Conservation (phyloP, 2,888 invertebrate species). For the Saturnia japonica region DNA sequence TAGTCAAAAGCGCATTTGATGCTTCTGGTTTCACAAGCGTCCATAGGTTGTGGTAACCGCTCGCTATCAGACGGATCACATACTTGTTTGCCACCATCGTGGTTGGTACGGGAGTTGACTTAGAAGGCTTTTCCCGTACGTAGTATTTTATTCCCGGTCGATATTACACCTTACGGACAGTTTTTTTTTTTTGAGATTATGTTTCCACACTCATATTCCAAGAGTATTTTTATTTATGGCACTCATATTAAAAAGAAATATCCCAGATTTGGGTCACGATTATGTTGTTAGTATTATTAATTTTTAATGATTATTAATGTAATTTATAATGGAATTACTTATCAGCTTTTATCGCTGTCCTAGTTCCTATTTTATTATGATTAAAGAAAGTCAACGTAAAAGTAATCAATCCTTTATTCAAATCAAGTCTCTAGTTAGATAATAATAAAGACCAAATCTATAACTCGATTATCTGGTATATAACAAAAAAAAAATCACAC, state of each 20-base stretch:
- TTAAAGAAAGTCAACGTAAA: not conserved
- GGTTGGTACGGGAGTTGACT: no score
- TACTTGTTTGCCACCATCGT: no score
- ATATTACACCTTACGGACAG: no score
- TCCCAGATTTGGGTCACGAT: not conserved
- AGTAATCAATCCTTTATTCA: no score
- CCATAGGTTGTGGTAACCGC: no score
- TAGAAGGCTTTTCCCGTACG: no score
- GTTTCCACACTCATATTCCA: no score
- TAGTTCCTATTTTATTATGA: conserved; percentile 4
- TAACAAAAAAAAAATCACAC: not conserved
- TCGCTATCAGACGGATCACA: no score
- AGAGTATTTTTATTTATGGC: not conserved
- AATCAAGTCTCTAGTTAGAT: not conserved
- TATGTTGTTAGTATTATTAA: not conserved
- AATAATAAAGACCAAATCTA: not conserved
- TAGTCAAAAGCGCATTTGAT: no score
- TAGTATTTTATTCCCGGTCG: no score
- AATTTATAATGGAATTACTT: not conserved
- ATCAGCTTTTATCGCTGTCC: conserved; percentile 1
- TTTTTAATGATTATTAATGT: not conserved
- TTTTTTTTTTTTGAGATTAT: no score
- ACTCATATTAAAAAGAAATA: not conserved
- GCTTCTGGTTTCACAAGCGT: no score
- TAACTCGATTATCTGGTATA: not conserved